Conservation (phyloP, 2,797 vertebrate species). For the Pteropus rufus region DNA sequence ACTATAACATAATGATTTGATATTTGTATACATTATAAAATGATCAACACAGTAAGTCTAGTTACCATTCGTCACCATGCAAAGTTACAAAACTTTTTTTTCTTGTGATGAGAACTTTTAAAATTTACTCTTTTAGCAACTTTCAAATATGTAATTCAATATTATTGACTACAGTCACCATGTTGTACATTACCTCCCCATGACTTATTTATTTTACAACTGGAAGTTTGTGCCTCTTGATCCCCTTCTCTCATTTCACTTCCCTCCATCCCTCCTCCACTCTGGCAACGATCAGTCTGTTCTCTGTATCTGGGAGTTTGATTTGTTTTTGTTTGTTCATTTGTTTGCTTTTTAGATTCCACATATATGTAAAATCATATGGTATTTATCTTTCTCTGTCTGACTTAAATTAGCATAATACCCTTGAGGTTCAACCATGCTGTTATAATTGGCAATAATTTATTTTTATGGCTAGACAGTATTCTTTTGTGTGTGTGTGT, state of each 20-base stretch:
- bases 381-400: neutral
- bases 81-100: neutral
- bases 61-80: neutral
- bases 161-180: neutral
- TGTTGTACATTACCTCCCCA: neutral
- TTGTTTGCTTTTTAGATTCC: neutral
- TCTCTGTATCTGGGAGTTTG: neutral
- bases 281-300: neutral
- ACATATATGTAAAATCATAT: neutral
- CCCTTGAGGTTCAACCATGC: neutral
- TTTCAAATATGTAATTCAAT: neutral
- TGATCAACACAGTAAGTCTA: neutral
- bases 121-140: neutral
- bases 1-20: neutral
- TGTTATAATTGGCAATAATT: neutral
- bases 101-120: neutral
- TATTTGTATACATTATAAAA: neutral
- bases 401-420: neutral
- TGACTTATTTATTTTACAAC: neutral
- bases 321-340: neutral
- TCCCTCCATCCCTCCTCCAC: neutral
- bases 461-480: neutral
- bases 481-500: neutral
- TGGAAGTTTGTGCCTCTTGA: neutral
- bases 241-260: neutral